phyloP scores from a whole-genome alignment of 2,888 invertebrate genomes.

The Leistus spinibarbis region DNA sequence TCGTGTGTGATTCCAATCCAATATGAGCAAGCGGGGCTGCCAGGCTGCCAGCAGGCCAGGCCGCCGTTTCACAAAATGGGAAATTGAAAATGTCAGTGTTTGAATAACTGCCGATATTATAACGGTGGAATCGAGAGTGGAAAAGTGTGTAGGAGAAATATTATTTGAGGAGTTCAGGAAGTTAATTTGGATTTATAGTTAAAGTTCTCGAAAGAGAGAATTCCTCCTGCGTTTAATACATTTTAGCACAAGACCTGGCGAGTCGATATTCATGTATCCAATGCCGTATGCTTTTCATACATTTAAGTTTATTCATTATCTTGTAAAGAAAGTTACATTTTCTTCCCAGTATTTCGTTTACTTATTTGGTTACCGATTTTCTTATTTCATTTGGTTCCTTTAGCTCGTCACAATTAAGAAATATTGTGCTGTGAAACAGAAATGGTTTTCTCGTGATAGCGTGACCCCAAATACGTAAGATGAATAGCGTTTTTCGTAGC shows the following conservation, averaged over 20 bases:
- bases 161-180: conserved; percentile 35
- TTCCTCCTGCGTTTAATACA: background rate
- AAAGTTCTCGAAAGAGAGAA: conserved; percentile 16
- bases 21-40: background rate
- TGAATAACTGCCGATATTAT: conserved; percentile 37
- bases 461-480: too few species aligned
- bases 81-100: conserved; percentile 37
- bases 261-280: background rate
- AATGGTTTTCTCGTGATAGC: too few species aligned
- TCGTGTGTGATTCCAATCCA: background rate
- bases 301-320: background rate
- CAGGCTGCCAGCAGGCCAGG: background rate
- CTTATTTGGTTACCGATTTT: background rate
- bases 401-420: too few species aligned
- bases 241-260: background rate
- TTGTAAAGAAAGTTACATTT: background rate
- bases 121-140: conserved; percentile 30
- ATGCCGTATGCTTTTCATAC: background rate
- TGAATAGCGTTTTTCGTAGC: too few species aligned
- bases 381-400: too few species aligned
- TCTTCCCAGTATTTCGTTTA: background rate
- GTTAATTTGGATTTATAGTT: conserved; percentile 39
- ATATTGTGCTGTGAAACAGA: too few species aligned
- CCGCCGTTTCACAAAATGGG: conserved; percentile 14
- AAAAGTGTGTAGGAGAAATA: conserved; percentile 35